These are phyloP conservation scores for Pharmacophagus antenor DNA, from an alignment of 2,888 invertebrate genomes.

Conservation along the genomic window DNA sequence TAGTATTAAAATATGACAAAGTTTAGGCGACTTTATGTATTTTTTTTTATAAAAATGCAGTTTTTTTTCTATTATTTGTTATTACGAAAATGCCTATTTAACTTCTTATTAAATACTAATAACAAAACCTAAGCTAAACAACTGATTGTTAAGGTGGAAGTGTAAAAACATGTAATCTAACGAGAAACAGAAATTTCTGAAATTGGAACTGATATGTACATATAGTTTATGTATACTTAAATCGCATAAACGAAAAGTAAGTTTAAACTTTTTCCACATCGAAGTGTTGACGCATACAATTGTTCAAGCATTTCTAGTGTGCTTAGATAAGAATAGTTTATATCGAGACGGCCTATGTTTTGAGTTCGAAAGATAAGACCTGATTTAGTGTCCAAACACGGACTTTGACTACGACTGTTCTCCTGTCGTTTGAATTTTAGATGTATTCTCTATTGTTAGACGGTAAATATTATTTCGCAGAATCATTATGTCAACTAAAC, in stretches of 20 bases:
- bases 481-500: neutral
- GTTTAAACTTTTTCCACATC: slow-evolving; percentile 1
- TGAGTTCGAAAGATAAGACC: slow-evolving; percentile 38
- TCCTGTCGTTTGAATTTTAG: slow-evolving; percentile 16
- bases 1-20: neutral
- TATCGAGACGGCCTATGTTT: slow-evolving; percentile 37
- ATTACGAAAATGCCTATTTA: neutral
- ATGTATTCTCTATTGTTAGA: slow-evolving; percentile 28
- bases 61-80: neutral
- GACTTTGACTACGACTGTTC: slow-evolving; percentile 42
- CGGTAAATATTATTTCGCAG: slow-evolving; percentile 6
- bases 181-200: neutral
- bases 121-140: neutral
- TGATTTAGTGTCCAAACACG: slow-evolving; percentile 45
- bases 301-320: slow-evolving; percentile 34
- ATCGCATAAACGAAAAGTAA: too few relatives aligned
- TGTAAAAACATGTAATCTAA: neutral
- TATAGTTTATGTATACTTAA: neutral
- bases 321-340: slow-evolving; percentile 36
- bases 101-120: neutral
- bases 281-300: slow-evolving; percentile 22
- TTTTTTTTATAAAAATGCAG: neutral
- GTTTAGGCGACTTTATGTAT: too few relatives aligned
- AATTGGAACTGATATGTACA: neutral
- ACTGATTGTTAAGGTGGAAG: neutral